Evolutionary conservation across 2,888 invertebrate species (phyloP), one percentile per base, ranked within the genome.

Genomic region (Laothoe populi): DNA sequence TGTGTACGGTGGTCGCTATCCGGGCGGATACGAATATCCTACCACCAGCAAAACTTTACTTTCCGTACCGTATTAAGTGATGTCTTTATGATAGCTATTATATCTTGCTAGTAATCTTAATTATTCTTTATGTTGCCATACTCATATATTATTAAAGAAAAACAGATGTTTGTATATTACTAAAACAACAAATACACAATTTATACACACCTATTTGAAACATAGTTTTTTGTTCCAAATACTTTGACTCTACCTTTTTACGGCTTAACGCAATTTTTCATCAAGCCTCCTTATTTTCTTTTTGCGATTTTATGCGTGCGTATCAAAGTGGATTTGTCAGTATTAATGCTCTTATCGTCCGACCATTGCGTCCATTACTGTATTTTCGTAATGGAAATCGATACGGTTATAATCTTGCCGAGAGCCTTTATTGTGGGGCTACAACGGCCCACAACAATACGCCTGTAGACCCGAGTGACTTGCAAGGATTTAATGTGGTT

Each of bases 301-400:
- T 66, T 64, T 64, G 59, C 60, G 35, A 44, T 62, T 44, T 35
- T 35, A 42, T 16, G 11, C 31, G 46, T 35, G 2, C 46, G 61
- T 67, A 71, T 70, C 63, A 70, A 69, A 67, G 65, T 66, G 67
- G 73, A 70, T 70, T 69, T 66, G 66, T 67, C 66, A 64, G 66
- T 63, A 70, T 67, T 72, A 74, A 78, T 74, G 70, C 72, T 76
- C 71, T 79, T 77, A 78, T 73, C 74, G 71, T 66, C 48, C 59
- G 60, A 64, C 64, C 65, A 77, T 74, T 77, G 74, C 72, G 70
- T 75, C 79, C 77, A 80, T 82, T 86, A 84, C 77, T 74, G 67
- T 81, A 80, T 82, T 85, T 82, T 82, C 78, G 73, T 82, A 83
- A 83, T 82, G 79, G 83, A 85, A 86, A 87, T 86, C 86, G 75